These are phyloP conservation scores for Acrobasis suavella DNA, from an alignment of 2,888 invertebrate genomes.

Conservation along the genomic window DNA sequence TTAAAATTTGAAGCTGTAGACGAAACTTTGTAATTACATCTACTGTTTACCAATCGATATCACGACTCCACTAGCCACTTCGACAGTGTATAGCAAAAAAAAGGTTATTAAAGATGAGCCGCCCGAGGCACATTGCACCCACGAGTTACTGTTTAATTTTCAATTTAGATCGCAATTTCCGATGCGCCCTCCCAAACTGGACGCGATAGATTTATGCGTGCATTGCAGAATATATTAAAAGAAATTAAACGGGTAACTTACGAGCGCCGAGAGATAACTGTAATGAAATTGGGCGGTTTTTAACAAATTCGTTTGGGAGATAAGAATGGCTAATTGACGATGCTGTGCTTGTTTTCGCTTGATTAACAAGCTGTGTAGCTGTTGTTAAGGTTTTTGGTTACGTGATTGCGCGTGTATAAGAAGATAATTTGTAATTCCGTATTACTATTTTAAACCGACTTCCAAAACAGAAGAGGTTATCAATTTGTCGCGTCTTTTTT, in stretches of 20 bases:
- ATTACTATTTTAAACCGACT: too few relatives aligned
- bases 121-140: constrained; percentile 41
- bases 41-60: constrained; percentile 12
- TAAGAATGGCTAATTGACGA: constrained; percentile 68
- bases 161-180: constrained; percentile 84
- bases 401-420: too few relatives aligned
- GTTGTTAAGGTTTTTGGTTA: background rate
- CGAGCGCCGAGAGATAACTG: constrained; percentile 68
- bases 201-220: constrained; percentile 75
- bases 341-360: constrained; percentile 40
- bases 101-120: constrained; percentile 13
- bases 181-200: constrained; percentile 79
- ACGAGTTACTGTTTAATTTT: constrained; percentile 77
- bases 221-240: constrained; percentile 73
- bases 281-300: constrained; percentile 74
- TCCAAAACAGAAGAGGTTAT: too few relatives aligned
- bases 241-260: constrained; percentile 77
- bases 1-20: too few relatives aligned
- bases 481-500: too few relatives aligned
- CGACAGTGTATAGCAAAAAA: constrained; percentile 11
- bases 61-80: constrained; percentile 26
- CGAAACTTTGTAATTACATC: background rate
- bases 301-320: constrained; percentile 62
- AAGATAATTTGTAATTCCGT: too few relatives aligned
- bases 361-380: constrained; percentile 32